phyloP scores from a whole-genome alignment of 2,113 vertebrate species.

The Alexandromys fortis region DNA sequence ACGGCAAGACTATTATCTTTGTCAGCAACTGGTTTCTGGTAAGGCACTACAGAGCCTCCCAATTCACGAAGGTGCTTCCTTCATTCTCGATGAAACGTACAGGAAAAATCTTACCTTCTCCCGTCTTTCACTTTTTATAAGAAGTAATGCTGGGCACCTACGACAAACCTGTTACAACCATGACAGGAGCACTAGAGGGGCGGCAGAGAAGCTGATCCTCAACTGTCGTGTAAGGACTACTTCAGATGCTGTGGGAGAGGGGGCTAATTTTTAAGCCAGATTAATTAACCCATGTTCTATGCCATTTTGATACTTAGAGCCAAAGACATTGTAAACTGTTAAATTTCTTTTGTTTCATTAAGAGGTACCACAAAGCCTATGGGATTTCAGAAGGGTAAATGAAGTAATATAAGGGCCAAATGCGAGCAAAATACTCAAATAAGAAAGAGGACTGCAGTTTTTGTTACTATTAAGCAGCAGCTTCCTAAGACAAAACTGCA shows the following conservation, averaged over 20 bases:
- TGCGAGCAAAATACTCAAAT: background rate
- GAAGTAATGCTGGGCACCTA: background rate
- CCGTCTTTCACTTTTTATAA: background rate
- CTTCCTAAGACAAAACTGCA: slow-evolving; percentile 23
- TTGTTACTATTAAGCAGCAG: slow-evolving; percentile 20
- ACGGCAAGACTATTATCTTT: slow-evolving; percentile 13
- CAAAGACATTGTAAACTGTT: slow-evolving; percentile 49
- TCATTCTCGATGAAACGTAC: background rate
- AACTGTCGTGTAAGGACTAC: slow-evolving; percentile 2
- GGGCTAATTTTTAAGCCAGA: slow-evolving; percentile 60
- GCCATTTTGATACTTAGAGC: slow-evolving; percentile 39
- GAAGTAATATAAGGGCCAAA: slow-evolving; percentile 36
- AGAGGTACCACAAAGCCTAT: background rate
- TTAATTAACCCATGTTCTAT: slow-evolving; percentile 52
- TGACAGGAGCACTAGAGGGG: background rate
- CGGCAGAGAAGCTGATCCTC: background rate
- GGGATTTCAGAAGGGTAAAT: slow-evolving; percentile 8
- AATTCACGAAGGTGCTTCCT: slow-evolving; percentile 30
- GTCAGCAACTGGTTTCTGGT: background rate
- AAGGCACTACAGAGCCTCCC: background rate
- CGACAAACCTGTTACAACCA: background rate
- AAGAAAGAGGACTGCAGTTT: background rate
- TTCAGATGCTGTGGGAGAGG: background rate
- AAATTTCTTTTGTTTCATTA: slow-evolving; percentile 55
- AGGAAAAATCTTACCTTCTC: slow-evolving; percentile 10